Base-by-base conservation (phyloP, 2,888 invertebrate genomes). In the Agrilus cyanescens region DNA sequence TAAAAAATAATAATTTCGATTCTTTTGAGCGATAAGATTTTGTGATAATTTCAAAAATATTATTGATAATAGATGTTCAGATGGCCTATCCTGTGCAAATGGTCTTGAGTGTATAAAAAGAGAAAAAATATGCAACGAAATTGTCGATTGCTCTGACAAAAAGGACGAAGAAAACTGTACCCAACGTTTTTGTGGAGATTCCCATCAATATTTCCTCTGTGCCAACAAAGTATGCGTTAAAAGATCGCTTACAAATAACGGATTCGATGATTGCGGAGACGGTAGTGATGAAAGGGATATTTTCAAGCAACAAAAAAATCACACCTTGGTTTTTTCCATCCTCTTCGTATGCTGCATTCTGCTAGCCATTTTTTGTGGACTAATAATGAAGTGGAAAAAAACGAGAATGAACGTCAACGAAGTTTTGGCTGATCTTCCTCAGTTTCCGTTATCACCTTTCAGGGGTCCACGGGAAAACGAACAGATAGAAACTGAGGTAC, bases 361-460 rank as follows among this genome's bases (percentile, higher is more conserved):
- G 29, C 16, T 47, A 2, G 31, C 47, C n/a, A 25, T 47, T 12
- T 50, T 50, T 16, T 13, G 45, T 4, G 42, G 39, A 32, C 13
- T 56, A 4, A 38, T 53, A 5, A 41, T 44, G 12, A 48, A 50
- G 8, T 57, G 53, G 54, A 52, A 39, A 35, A 13, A 41, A 12
- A 44, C 29, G 12, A 42, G 57, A 30, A 35, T 53, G 6, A 45
- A 56, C 37, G 25, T 56, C 3, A 25, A 40, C 5, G 35, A 44
- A 10, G 31, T 56, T 4, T 44, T 57, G 37, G 44, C 46, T 10
- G 50, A 57, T 37, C 43, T 52, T 25, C 57, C 57, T 5, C 51
- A 55, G 30, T 55, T 57, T 44, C 56, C 57, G 4, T 32, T 53
- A 35, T 53, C 55, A 8, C 50, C 53, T 4, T 53, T 54, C 42